Percentiles rank a stretch among this genome's conserved stretches.
These are phyloP conservation scores for Zosterops borbonicus DNA, from an alignment of 2,113 vertebrate species.

Conservation along the genomic window DNA sequence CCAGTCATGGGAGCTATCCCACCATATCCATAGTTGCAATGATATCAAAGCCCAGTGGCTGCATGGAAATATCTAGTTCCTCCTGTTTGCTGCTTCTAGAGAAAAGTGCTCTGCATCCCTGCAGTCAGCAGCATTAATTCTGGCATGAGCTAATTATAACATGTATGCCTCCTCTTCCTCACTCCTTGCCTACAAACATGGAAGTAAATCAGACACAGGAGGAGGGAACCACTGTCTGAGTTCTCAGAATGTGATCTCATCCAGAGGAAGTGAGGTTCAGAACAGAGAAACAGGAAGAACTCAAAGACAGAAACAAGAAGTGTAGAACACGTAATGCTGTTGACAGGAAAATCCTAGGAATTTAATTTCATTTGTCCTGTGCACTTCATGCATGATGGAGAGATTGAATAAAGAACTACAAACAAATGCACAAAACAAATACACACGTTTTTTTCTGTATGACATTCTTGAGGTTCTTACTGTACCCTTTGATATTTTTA, in stretches of 20 bases:
- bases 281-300: background rate
- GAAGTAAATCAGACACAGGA: background rate
- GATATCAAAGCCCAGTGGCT: background rate
- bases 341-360: background rate
- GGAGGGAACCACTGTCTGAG: background rate
- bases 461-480: background rate
- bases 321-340: accelerated
- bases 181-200: background rate
- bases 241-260: background rate
- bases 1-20: background rate
- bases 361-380: background rate
- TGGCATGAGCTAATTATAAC: background rate
- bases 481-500: background rate
- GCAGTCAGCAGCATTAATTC: background rate
- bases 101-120: background rate
- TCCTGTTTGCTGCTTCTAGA: background rate
- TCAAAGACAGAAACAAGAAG: background rate
- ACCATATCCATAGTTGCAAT: background rate
- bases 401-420: background rate
- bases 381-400: background rate
- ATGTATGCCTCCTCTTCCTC: background rate
- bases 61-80: background rate
- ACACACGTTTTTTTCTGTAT: background rate
- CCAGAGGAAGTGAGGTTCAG: slow-evolving; percentile 27
- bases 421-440: background rate